A percentile compares a stretch with the other conserved stretches of the same genome.
phyloP scores from a whole-genome alignment of 2,888 invertebrate species.

The Acholoe squamosa region DNA sequence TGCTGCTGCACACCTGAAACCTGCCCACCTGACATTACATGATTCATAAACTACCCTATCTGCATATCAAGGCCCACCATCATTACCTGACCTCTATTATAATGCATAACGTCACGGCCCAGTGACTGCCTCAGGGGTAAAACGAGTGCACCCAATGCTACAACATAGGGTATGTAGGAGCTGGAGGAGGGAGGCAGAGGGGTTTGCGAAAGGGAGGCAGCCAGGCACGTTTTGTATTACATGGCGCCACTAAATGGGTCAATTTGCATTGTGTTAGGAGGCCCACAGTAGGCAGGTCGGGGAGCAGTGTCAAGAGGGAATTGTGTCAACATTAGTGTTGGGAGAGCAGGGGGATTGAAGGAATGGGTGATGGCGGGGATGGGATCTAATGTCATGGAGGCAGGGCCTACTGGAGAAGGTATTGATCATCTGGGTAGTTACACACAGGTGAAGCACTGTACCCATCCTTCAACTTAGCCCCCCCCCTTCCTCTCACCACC shows the following conservation, averaged over 20 bases:
- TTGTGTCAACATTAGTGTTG: slow-evolving; percentile 49
- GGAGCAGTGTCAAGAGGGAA: slow-evolving; percentile 37
- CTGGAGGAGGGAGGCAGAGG: background rate
- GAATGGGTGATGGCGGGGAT: background rate
- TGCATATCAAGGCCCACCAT: slow-evolving; percentile 49
- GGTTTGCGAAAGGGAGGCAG: background rate
- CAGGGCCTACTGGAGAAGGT: background rate
- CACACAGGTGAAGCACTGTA: slow-evolving; percentile 15
- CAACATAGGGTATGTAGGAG: background rate
- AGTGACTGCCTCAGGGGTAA: background rate
- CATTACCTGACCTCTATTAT: slow-evolving; percentile 51
- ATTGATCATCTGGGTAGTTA: slow-evolving; percentile 41
- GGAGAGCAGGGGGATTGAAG: background rate
- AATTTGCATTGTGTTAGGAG: slow-evolving; percentile 53
- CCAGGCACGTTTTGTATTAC: slow-evolving; percentile 51
- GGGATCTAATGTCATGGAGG: background rate
- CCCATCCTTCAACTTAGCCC: background rate
- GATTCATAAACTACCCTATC: slow-evolving; percentile 51
- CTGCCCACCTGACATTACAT: slow-evolving; percentile 26
- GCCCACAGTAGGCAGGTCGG: background rate
- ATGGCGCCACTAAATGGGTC: slow-evolving; percentile 49
- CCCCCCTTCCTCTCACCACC: background rate
- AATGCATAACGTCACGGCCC: slow-evolving; percentile 22
- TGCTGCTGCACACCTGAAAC: slow-evolving; percentile 30
- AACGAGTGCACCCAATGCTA: background rate